These are phyloP conservation scores for Carcharodon carcharias DNA, from an alignment of 2,797 vertebrate species.

Conservation along the genomic window DNA sequence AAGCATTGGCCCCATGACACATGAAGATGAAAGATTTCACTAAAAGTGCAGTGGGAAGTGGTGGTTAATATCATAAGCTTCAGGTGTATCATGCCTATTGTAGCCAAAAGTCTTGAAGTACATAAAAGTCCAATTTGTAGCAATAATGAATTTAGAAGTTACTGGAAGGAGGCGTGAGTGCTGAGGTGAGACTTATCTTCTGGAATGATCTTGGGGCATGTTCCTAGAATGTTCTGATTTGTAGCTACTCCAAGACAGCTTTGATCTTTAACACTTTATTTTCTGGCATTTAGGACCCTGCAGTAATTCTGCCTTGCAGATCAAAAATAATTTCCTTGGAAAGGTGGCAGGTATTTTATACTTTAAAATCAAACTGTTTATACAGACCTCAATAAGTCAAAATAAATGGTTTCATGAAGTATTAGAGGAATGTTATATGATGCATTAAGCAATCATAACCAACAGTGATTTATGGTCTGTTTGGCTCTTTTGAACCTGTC, in stretches of 20 bases:
- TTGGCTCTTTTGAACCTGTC: neutral
- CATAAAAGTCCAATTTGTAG: neutral
- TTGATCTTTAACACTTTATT: neutral
- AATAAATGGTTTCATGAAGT: neutral
- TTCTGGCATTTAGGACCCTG: neutral
- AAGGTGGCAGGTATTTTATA: neutral
- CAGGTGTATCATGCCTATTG: neutral
- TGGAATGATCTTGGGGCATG: neutral
- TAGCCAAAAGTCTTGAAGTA: neutral
- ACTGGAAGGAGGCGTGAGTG: neutral
- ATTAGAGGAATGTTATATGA: neutral
- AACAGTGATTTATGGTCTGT: neutral
- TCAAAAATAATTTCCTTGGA: neutral
- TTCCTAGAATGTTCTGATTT: neutral
- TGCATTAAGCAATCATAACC: neutral
- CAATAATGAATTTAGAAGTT: constrained; percentile 1
- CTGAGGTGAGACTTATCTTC: neutral
- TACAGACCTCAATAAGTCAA: neutral
- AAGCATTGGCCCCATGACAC: neutral
- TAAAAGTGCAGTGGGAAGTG: neutral
- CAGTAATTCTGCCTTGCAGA: neutral
- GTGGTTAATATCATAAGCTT: neutral
- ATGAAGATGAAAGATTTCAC: neutral
- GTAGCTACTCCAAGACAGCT: neutral
- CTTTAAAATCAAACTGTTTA: neutral